Base-by-base conservation (phyloP, 2,113 vertebrate species). In the Melospiza georgiana region DNA sequence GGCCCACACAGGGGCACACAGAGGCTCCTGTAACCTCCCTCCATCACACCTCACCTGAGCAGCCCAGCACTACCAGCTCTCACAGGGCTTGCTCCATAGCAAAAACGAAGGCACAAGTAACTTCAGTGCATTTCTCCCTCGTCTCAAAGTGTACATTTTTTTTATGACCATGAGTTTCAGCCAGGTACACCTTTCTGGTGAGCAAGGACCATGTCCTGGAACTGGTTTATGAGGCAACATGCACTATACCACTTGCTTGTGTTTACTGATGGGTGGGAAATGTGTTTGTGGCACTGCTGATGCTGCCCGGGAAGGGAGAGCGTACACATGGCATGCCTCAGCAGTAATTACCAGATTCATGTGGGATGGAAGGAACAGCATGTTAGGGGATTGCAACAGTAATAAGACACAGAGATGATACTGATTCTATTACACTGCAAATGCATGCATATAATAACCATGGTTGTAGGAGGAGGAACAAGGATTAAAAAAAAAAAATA, bases 331-430 rank as follows among this genome's bases (percentile, higher is more conserved):
- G 89, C 83, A 74, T 75, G 92, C 80, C 90, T 96, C 92, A 95
- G 95, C 88, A 91, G 88, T 89, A 96, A 95, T 96, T 94, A 89
- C 92, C 80, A 92, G 80, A 77, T 93, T 52, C 92, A 94, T 89
- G 94, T 95, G 95, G 96, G 95, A 97, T 94, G 92, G 90, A 81
- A 79, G 49, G 90, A 96, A 95, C 92, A 96, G 95, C 86, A 49
- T 96, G 92, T 95, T 94, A 95, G 94, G 92, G 95, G 95, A 96
- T 94, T 96, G 96, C 95, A 96, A 75, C 83, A 91, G 88, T 66
- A 97, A 96, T 94, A 94, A 92, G 84, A 91, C 93, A 95, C 66
- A 91, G 95, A 92, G 92, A 95, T 92, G 96, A 95, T 95, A 90
- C 86, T 89, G 95, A 96, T 97, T 94, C 90, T 84, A 93, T 95